Evolutionary conservation across 2,888 invertebrate species (phyloP).

Genomic region (Acrobasis repandana): DNA sequence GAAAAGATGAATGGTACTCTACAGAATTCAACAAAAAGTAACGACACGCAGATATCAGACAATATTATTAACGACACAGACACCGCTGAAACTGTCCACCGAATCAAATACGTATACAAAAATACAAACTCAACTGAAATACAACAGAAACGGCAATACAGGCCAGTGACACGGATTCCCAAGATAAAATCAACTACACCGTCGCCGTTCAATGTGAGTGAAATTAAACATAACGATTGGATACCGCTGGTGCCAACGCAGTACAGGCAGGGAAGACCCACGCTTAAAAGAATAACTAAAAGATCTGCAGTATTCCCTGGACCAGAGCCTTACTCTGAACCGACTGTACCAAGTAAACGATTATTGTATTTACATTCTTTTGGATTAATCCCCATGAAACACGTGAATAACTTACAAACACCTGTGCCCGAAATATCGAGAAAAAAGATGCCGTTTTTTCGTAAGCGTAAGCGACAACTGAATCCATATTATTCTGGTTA

Average conservation of each 20-base stretch:
- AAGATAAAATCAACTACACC: constrained; percentile 56
- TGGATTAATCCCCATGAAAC: constrained; percentile 57
- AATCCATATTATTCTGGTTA: constrained; percentile 62
- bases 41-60: constrained; percentile 46
- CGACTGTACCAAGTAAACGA: constrained; percentile 45
- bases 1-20: constrained; percentile 51
- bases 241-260: constrained; percentile 72
- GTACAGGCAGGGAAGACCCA: constrained; percentile 49
- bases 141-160: constrained; percentile 56
- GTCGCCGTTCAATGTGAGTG: constrained; percentile 47
- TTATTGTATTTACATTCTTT: constrained; percentile 64
- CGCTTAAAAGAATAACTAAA: constrained; percentile 47
- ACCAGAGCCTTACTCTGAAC: constrained; percentile 37
- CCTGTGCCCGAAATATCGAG: constrained; percentile 42
- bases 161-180: constrained; percentile 64
- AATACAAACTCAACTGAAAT: constrained; percentile 45
- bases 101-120: constrained; percentile 49
- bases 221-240: constrained; percentile 68
- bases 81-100: constrained; percentile 49
- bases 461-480: constrained; percentile 51
- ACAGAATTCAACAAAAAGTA: constrained; percentile 43
- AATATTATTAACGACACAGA: constrained; percentile 47
- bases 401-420: constrained; percentile 40
- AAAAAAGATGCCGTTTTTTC: constrained; percentile 61
- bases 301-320: constrained; percentile 50